A percentile compares a stretch with the other conserved stretches of the same genome.
Conservation (phyloP, 1,140 invertebrate species). For the Ruditapes philippinarum region DNA sequence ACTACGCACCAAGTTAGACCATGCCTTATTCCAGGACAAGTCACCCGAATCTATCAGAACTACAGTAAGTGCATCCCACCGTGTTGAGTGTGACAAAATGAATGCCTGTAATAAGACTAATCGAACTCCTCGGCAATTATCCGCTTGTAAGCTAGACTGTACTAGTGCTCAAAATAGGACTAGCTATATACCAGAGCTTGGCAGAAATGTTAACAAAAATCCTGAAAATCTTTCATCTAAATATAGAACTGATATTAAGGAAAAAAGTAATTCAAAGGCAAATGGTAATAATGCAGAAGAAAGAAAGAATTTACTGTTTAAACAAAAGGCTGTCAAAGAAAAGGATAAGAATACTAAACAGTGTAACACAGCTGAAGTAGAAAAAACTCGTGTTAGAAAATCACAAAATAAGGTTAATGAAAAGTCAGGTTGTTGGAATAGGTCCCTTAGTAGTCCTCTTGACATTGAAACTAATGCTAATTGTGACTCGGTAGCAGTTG, state of each 20-base stretch:
- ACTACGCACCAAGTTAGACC: conserved; percentile 28
- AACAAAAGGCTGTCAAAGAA: neutral
- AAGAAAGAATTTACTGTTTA: neutral
- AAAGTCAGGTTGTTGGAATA: neutral
- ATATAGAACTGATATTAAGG: neutral
- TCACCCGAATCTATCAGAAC: conserved; percentile 47
- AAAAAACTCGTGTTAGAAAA: neutral
- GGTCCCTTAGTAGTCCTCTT: neutral
- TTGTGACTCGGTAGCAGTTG: too few species aligned
- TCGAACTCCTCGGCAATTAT: neutral
- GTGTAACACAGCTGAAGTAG: neutral
- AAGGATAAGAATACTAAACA: neutral
- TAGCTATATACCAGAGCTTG: neutral
- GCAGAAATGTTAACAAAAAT: neutral
- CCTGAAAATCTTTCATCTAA: neutral
- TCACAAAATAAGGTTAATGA: neutral
- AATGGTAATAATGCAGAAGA: neutral
- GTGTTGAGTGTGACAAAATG: neutral
- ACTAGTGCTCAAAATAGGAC: neutral
- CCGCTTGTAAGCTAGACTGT: neutral
- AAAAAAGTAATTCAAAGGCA: too few species aligned
- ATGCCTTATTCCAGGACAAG: conserved; percentile 21
- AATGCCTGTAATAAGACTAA: neutral
- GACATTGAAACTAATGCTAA: neutral
- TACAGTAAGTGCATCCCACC: conserved; percentile 56